These are phyloP conservation scores for Elegia similella DNA, from an alignment of 2,888 invertebrate species.

Conservation along the genomic window DNA sequence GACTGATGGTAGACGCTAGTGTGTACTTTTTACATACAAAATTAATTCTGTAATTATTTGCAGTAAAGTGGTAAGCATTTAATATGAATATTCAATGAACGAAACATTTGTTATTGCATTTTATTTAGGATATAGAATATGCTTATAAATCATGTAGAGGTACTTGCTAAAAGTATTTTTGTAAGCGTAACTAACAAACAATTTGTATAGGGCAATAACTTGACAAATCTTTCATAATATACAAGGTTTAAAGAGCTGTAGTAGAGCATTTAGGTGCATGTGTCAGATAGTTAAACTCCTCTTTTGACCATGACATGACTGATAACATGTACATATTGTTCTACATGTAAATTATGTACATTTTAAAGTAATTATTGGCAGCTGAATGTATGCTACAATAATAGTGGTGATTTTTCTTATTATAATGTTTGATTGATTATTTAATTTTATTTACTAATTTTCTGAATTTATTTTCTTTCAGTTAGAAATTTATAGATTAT, in stretches of 20 bases:
- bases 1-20: conserved; percentile 70
- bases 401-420: conserved; percentile 24
- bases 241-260: conserved; percentile 4
- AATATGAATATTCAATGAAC: conserved; percentile 32
- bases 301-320: conserved; percentile 10
- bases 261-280: conserved; percentile 14
- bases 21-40: conserved; percentile 47
- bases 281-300: conserved; percentile 4
- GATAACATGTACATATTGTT: conserved; percentile 11
- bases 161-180: conserved; percentile 26
- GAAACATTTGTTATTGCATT: conserved; percentile 26
- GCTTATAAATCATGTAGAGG: conserved; percentile 23
- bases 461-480: conserved; percentile 44
- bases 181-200: conserved; percentile 22
- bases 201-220: conserved; percentile 26
- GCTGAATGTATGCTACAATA: conserved; percentile 41
- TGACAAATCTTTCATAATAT: conserved; percentile 4
- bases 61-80: conserved; percentile 45
- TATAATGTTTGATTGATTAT: conserved; percentile 21
- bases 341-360: conserved; percentile 13
- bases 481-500: conserved; percentile 35
- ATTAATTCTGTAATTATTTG: conserved; percentile 49
- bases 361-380: conserved; percentile 30
- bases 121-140: conserved; percentile 26
- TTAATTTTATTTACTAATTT: conserved; percentile 33